Evolutionary conservation across 2,888 invertebrate species (phyloP), one percentile per base, ranked within the genome.

Genomic region (Gnatocerus cornutus): DNA sequence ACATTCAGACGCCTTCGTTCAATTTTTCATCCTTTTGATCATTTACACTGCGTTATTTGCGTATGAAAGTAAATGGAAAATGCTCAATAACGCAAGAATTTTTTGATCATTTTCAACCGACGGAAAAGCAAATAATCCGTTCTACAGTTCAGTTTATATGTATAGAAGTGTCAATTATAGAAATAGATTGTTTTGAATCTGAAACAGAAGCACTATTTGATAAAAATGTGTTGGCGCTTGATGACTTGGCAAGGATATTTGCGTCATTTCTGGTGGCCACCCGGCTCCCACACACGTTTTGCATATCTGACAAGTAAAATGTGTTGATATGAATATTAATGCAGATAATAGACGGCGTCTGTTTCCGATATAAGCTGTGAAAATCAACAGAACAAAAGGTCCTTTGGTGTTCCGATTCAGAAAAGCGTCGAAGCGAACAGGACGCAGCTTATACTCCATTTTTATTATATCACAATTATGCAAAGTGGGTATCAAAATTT

Each of bases 401-500:
- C 62, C 29, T 16, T 48, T 12, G 33, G 33, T 14, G 30, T 39
- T 58, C 50, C 59, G 12, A 12, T 43, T 53, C 37, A 53, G 52
- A 45, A 41, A 45, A 41, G 53, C 68, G 61, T 53, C 53, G 64
- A 55, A 53, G 48, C 65, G 56, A 52, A 43, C 39, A 65, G 65
- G 65, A 10, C 43, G 48, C 14, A 48, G 65, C 58, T 65, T 65
- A 48, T 46, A 56, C 29, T 37, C 53, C 62, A 68, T 61, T 68
- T 68, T 69, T 69, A 61, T 61, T 61, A 69, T 53, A 69, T 53
- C 53, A 56, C 69, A 66, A 69, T 69, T 69, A 69, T 69, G 69
- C 62, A 69, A 69, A 69, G 61, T 61, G 65, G 61, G 41, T 61
- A 66, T 69, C 62, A 45, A 62, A 69, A 66, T 53, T 69, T 69